phyloP scores from a whole-genome alignment of 2,797 vertebrate species.

The Bradypodion pumilum region DNA sequence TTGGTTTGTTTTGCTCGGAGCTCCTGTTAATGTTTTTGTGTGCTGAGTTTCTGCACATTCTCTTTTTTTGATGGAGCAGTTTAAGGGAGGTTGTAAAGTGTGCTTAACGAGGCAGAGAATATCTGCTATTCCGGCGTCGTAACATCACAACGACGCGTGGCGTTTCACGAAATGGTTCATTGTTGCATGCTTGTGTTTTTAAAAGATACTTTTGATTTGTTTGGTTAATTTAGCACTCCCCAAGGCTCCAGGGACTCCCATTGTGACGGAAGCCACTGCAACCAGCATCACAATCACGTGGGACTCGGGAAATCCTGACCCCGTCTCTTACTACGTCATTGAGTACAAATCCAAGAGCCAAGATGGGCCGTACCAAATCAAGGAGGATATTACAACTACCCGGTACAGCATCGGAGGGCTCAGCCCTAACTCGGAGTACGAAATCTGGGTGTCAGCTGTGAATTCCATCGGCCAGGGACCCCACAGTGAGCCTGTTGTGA shows the following conservation, averaged over 20 bases:
- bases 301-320: conserved; percentile 98
- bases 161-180: conserved; percentile 7
- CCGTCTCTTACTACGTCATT: conserved; percentile 94
- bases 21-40: conserved; percentile 56
- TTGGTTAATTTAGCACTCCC: conserved; percentile 83
- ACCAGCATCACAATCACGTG: conserved; percentile 98
- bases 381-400: conserved; percentile 95
- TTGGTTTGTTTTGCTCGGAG: conserved; percentile 4
- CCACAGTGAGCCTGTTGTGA: conserved; percentile 93
- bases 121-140: conserved; percentile 44
- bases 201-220: neutral
- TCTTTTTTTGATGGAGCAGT: conserved; percentile 63
- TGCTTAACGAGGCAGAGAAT: conserved; percentile 60
- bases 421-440: conserved; percentile 97
- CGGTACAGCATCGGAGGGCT: conserved; percentile 98
- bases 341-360: conserved; percentile 95
- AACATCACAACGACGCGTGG: conserved; percentile 54
- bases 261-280: conserved; percentile 97
- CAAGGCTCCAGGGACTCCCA: conserved; percentile 92
- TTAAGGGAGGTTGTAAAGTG: conserved; percentile 62
- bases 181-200: neutral
- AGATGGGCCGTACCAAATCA: conserved; percentile 94
- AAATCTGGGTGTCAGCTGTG: conserved; percentile 94
- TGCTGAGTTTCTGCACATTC: conserved; percentile 50
- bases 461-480: conserved; percentile 98